phyloP scores from a whole-genome alignment of 2,888 invertebrate species.

The Agrotis segetum region DNA sequence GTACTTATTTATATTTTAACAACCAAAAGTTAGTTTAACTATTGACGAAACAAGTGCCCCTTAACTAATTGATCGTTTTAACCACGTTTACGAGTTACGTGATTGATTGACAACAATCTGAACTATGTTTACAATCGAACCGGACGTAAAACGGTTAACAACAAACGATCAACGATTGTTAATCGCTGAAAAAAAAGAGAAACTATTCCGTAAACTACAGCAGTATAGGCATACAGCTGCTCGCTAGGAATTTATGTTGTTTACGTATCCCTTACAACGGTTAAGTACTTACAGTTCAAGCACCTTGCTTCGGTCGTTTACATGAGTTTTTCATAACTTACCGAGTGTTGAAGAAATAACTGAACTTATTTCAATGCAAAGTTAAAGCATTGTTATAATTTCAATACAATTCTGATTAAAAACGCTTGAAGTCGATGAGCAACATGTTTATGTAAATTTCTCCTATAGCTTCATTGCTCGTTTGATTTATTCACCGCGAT shows the following conservation, averaged over 20 bases:
- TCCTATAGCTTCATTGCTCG: conserved; percentile 31
- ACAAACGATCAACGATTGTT: conserved; percentile 32
- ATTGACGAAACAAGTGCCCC: too few species aligned
- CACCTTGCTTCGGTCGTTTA: conserved; percentile 34
- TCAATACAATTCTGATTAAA: conserved; percentile 14
- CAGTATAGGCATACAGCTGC: conserved; percentile 31
- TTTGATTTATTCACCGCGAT: conserved; percentile 28
- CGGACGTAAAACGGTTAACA: conserved; percentile 35
- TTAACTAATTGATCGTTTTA: conserved; percentile 39
- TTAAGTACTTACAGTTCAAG: conserved; percentile 37
- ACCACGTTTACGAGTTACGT: conserved; percentile 33
- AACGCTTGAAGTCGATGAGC: conserved; percentile 19
- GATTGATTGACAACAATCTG: conserved; percentile 39
- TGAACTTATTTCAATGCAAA: conserved; percentile 18
- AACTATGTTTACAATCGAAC: conserved; percentile 41
- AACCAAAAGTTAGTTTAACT: too few species aligned
- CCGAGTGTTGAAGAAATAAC: conserved; percentile 20
- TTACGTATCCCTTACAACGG: conserved; percentile 44
- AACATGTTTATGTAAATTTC: conserved; percentile 37
- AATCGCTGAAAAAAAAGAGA: conserved; percentile 45
- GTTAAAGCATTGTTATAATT: conserved; percentile 17
- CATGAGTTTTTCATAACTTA: conserved; percentile 46
- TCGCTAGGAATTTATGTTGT: conserved; percentile 49
- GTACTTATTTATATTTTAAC: too few species aligned
- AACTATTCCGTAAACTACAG: conserved; percentile 36